Base-by-base conservation (phyloP, 2,113 vertebrate genomes). In the Morone chrysops region DNA sequence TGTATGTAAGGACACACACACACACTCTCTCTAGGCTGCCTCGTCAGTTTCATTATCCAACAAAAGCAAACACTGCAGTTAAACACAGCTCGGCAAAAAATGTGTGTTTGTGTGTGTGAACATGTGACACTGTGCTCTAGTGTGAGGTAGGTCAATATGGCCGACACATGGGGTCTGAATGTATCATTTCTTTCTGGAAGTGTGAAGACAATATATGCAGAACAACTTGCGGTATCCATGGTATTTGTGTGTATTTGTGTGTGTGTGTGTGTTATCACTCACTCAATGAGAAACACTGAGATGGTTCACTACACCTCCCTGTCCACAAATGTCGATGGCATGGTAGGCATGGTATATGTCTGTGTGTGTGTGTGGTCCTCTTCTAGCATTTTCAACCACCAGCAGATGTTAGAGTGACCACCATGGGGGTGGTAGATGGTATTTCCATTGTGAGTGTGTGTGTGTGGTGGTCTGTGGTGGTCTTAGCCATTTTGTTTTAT, bases 321-420 rank as follows among this genome's bases (percentile, higher is more conserved):
- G 47, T 81, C 59, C 71, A 81, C 48, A 70, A 61, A 60, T 20
- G 4, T 78, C 57, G 4, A 41, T 69, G 48, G 16, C 53, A 71
- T 59, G 59, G 53, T 16, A 31, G 31, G 31, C 31, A 31, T 31
- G 31, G 22, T 31, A 59, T 14, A 61, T 69, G 45, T 69, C 69
- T 62, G 67, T 79, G 74, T 70, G 63, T 86, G 88, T 89, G 93
- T 93, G 93, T 92, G 92, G 92, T 92, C 92, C 88, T 81, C 47
- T 48, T 68, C 57, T 69, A 69, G 80, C 54, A 68, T 84, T 62
- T 82, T 70, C 82, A 84, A 84, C 87, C 84, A 84, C 65, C 86
- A 89, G 87, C 92, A 92, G 89, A 94, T 94, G 93, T 92, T 78
- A 18, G 66, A 47, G 57, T 92, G 87, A 92, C 89, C 92, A 93